Evolutionary conservation across 2,888 invertebrate genomes (phyloP), one percentile per base, ranked within the genome.

Genomic region (Stenodera caucasica): DNA sequence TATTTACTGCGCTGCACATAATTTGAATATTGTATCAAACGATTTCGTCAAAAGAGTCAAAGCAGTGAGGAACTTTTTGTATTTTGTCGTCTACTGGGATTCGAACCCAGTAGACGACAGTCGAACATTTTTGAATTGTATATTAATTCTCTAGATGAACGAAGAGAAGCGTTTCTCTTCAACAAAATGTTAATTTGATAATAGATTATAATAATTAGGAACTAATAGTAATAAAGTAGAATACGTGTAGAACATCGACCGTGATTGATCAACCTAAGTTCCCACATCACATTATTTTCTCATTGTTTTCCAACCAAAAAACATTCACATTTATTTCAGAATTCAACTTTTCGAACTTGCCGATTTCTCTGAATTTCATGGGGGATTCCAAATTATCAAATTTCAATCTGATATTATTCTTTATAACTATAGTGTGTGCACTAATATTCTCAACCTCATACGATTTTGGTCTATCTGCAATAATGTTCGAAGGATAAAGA

Each of bases 1-100:
- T 45, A 53, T 63, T 40, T 60, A 63, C 45, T 63, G 60, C 32
- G 55, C 53, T 26, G 63, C 55, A 30, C 63, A 60, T 60, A 60
- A 60, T 57, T 49, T 55, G 40, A 63, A 63, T 57, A 33, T 60
- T 23, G 45, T 63, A 26, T n/a, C 60, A 29, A 63, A 63, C 49
- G 63, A 58, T 55, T 45, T 30, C 1, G 55, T 58, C 0, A 49
- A 49, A 32, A 49, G 21, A 29, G 52, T 55, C 14, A n/a, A 37
- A 11, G 57, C 57, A 40, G 49, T 63, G 23, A 15, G 49, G 52
- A 57, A 54, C 57, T 60, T 63, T 52, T 63, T 55, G 30, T 45
- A 52, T 21, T 32, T 58, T 14, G 49, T 61, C n/a, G 40, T n/a
- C n/a, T n/a, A n/a, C n/a, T n/a, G n/a, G n/a, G n/a, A n/a, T n/a